Base-by-base conservation (phyloP, 2,113 vertebrate species). In the Seriola quinqueradiata region DNA sequence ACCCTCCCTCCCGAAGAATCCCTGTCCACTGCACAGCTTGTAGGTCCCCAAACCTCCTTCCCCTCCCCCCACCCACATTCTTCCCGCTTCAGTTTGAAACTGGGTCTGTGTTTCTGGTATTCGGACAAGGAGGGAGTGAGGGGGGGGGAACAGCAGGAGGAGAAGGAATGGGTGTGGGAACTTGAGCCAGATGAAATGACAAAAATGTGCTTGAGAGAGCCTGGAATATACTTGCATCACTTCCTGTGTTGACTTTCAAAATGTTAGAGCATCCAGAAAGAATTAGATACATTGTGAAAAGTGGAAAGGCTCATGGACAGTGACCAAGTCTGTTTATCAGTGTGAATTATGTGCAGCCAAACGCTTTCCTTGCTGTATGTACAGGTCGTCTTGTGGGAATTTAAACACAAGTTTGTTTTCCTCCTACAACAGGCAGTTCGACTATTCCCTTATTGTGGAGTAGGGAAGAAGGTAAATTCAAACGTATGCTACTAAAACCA, bases 381-480 rank as follows among this genome's bases (percentile, higher is more conserved):
- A 66, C 40, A 25, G 0, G 0, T 66, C 5, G 0, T 38, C 1
- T 4, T 36, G 28, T 67, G 16, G 44, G n/a, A 83, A 76, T 73
- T 65, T 64, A 82, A 79, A 73, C 44, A n/a, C 8, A 59, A 8
- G 34, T 83, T 63, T 88, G 32, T 85, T 84, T 85, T 81, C 63
- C 23, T 66, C 57, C 67, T 64, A 75, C 64, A 77, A 87, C 92
- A 92, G 93, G 87, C 68, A 65, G 36, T 88, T 93, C 85, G 74
- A 64, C 75, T 93, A 93, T 88, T 92, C 92, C 76, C 79, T 82
- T 84, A 91, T 93, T 74, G n/a, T 57, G 79, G 93, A 94, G 8
- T 94, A 94, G 87, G 44, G 25, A 63, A 55, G 38, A 91, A 94
- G 93, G 93, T 94, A 94, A 93, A 86, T 46, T 14, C 23, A 40